Conservation (phyloP, 2,113 vertebrate genomes). For the Cervus canadensis region DNA sequence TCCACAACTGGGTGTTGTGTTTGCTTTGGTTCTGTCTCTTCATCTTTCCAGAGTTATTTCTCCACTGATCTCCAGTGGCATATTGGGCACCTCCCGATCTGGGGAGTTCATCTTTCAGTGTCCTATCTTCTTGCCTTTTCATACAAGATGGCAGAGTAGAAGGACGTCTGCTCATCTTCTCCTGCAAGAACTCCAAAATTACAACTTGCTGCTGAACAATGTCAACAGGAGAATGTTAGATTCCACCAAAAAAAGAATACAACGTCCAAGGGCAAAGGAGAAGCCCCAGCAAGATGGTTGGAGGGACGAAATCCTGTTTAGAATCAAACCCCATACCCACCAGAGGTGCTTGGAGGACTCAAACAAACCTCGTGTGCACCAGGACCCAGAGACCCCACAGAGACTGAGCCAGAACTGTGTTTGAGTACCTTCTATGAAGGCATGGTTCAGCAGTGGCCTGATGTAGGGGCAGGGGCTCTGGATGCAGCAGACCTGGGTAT, state of each 20-base stretch:
- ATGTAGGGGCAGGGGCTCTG: not conserved
- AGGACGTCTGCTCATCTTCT: not conserved
- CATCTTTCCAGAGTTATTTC: not conserved
- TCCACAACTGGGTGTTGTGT: not conserved
- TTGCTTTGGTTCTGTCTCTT: not conserved
- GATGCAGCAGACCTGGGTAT: not conserved
- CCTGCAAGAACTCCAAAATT: not conserved
- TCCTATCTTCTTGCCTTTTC: not conserved
- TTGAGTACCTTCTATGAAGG: not conserved
- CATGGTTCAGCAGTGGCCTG: not conserved
- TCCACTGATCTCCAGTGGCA: not conserved
- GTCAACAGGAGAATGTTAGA: not conserved
- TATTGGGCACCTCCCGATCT: not conserved
- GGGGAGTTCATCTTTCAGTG: not conserved
- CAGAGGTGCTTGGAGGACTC: not conserved
- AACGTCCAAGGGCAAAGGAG: not conserved
- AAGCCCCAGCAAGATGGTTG: not conserved
- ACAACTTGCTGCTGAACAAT: not conserved
- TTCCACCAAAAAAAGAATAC: not conserved
- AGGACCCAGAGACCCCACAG: not conserved
- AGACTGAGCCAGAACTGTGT: not conserved
- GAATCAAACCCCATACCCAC: not conserved
- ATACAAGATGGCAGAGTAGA: not conserved
- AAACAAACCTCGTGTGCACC: not conserved
- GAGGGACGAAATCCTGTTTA: fast-evolving